A percentile compares a stretch with the other conserved stretches of the same genome.
Evolutionary conservation across 1,140 invertebrate species (phyloP).

Genomic region (Epicauta chinensis): DNA sequence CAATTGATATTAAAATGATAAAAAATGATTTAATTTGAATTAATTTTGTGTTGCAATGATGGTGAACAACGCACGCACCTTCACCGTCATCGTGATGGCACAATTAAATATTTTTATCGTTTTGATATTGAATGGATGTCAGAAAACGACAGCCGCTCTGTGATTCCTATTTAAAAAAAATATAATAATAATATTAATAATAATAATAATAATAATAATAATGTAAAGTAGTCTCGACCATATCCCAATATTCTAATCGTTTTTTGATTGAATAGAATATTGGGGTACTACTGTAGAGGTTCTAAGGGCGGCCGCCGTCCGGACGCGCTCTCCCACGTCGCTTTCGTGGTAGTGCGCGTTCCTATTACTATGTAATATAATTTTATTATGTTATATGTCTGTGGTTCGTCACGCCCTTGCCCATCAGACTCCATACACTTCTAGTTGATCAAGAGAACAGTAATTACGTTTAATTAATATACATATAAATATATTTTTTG

Average conservation of each 20-base stretch:
- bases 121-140: constrained; percentile 1
- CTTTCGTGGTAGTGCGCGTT: constrained; percentile 25
- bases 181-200: too few relatives aligned
- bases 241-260: constrained; percentile 10
- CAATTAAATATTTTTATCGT: neutral
- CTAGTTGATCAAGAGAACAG: constrained; percentile 30
- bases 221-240: constrained; percentile 1
- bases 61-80: constrained; percentile 4
- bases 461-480: neutral
- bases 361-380: constrained; percentile 35
- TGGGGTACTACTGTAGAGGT: neutral
- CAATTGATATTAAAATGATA: too few relatives aligned
- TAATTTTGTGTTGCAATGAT: too few relatives aligned
- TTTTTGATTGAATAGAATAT: neutral
- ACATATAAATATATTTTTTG: neutral
- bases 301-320: constrained; percentile 11
- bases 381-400: constrained; percentile 30
- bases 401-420: constrained; percentile 37
- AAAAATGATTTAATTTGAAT: too few relatives aligned
- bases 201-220: too few relatives aligned
- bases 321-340: constrained; percentile 18
- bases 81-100: neutral
- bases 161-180: neutral
- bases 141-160: neutral
- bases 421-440: constrained; percentile 37